Base-by-base conservation (phyloP, 2,113 vertebrate genomes). In the Mohoua ochrocephala region DNA sequence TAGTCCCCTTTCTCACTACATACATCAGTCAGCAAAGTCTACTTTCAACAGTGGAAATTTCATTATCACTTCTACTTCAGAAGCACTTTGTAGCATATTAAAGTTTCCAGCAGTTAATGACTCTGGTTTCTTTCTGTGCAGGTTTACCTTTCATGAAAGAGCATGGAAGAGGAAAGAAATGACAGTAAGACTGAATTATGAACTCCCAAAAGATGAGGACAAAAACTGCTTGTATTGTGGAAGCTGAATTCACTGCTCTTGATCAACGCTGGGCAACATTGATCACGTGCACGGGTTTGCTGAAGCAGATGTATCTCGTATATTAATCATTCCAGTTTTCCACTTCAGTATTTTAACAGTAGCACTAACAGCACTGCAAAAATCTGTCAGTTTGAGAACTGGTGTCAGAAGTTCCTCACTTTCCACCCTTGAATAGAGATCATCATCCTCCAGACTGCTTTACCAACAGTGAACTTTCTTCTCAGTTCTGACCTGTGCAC, bases 51-150 rank as follows among this genome's bases (percentile, higher is more conserved):
- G 95, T 97, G 94, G 96, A 98, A 98, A 98, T 97, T 98, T 98
- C 97, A 98, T 98, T 98, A 98, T 97, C 98, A 97, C 97, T 97
- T 98, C 97, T 98, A 98, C 98, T 98, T 97, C 96, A 98, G 97
- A 95, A 59, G n/a, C n/a, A 26, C 98, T 98, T 97, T 97, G 87
- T 97, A 97, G 91, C 95, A 97, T 96, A 97, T 97, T 97, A 97
- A 97, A 97, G 84, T 96, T 97, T 98, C 95, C 94, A 97, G 95
- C 80, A 97, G 97, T 98, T 99, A 99, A 98, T 98, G 98, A 98
- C 95, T 98, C 96, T 96, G 96, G 95, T 97, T 98, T 96, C 93
- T 97, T 97, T 97, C 94, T 95, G 63, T 95, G 91, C 82, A 97
- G 89, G 84, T 94, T 95, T 96, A 97, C 94, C 73, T 97, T 98